Base-by-base conservation (phyloP, 2,888 invertebrate genomes). In the Camponotus fellah region DNA sequence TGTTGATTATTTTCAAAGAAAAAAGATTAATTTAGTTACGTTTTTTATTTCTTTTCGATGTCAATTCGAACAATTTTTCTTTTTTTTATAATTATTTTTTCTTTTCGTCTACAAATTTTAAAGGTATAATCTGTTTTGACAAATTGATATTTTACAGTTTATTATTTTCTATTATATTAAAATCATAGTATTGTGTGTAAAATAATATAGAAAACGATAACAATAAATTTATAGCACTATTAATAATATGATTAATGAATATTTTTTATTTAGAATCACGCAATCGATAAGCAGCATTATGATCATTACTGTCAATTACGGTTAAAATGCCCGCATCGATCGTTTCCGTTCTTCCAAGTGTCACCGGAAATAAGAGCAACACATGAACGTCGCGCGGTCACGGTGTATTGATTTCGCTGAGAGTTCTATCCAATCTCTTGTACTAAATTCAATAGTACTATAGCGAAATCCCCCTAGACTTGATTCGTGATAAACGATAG, bases 321-420 rank as follows among this genome's bases (percentile, higher is more conserved):
- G n/a, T 21, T 71, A 46, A 82, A 82, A 80, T 26, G 40, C 26
- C 21, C 62, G 40, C 62, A 37, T 84, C 49, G 66, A 84, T 80
- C 26, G 69, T 10, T 65, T 82, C 64, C 75, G 71, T 40, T 77
- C 46, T 68, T 76, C 17, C 76, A 64, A 89, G 81, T 86, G 69
- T 75, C 71, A 85, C 71, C 84, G 85, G 87, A 92, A 92, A 89
- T 87, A 87, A 86, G 88, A 90, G 88, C 91, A 92, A 92, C 90
- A 89, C 86, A 87, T 90, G 91, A 91, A 85, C 87, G 80, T 77
- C 83, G 85, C 85, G 72, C 84, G 69, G 85, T 86, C 87, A 88
- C 84, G 87, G 82, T 85, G 89, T 91, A 91, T 92, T 92, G 92
- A 92, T 93, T 88, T 88, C 84, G 62, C 8, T 53, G 56, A 76